Evolutionary conservation across 1,140 invertebrate species (phyloP).

Genomic region (Sycobia sp.): DNA sequence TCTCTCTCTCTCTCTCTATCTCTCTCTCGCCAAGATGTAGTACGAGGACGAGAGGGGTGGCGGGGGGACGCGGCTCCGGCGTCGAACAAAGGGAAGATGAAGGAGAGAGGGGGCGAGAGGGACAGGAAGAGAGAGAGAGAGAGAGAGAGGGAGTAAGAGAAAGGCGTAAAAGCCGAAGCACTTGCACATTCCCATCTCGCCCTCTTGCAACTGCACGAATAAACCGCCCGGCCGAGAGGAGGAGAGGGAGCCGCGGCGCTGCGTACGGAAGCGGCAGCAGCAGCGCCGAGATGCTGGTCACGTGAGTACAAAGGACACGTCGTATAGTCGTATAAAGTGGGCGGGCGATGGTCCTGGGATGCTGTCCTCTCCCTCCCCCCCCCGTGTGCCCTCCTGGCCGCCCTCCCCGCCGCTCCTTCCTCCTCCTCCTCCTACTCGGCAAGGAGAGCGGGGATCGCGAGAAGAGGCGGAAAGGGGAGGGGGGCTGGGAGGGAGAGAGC

Average conservation of each 20-base stretch:
- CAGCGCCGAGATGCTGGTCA: conserved; percentile 28
- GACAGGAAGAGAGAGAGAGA: background rate
- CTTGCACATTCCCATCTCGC: conserved; percentile 25
- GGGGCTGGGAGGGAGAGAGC: background rate
- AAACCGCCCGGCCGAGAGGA: conserved; percentile 5
- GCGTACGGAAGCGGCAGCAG: conserved; percentile 33
- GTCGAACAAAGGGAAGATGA: conserved; percentile 9
- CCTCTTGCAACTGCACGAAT: conserved; percentile 4
- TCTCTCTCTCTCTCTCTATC: too few species aligned
- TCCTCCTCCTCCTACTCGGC: background rate
- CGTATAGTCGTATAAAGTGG: conserved; percentile 2
- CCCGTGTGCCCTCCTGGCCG: background rate
- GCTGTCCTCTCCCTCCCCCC: conserved; percentile 2
- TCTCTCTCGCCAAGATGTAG: too few species aligned
- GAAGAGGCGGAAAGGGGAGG: too few species aligned
- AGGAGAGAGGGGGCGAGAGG: conserved; percentile 19
- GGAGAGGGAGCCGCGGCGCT: conserved; percentile 4
- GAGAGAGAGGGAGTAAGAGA: background rate
- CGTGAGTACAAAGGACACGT: conserved; percentile 19
- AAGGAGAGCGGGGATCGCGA: too few species aligned
- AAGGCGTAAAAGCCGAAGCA: conserved; percentile 8
- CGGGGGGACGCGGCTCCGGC: background rate
- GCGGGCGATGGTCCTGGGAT: conserved; percentile 6
- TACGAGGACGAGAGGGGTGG: too few species aligned
- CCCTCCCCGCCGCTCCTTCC: background rate